Percentiles rank a stretch among this genome's conserved stretches.
Conservation (phyloP, 2,888 invertebrate genomes). For the Crematogaster levior region DNA sequence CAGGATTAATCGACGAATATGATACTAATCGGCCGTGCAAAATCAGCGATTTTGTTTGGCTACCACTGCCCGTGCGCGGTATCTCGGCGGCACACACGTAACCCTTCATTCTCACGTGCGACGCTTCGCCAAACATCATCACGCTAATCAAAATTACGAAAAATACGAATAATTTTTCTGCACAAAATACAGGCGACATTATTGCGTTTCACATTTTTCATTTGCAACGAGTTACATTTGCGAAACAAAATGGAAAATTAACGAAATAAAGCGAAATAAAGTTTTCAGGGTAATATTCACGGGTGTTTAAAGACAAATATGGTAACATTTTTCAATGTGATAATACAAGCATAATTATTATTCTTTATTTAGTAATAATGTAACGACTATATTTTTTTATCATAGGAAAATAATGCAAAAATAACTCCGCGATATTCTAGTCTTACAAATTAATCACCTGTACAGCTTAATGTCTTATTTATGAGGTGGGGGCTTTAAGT, state of each 20-base stretch:
- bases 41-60: conserved; percentile 47
- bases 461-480: conserved; percentile 21
- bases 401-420: background rate
- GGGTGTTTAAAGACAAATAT: conserved; percentile 13
- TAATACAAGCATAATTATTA: background rate
- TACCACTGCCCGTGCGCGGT: background rate
- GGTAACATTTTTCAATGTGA: background rate
- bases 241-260: conserved; percentile 3
- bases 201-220: background rate
- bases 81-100: background rate
- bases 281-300: conserved; percentile 13
- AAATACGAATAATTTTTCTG: conserved; percentile 4
- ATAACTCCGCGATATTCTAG: background rate
- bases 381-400: background rate
- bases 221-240: background rate
- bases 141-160: conserved; percentile 18
- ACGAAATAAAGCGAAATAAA: conserved; percentile 16
- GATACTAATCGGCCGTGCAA: conserved; percentile 34
- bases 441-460: background rate
- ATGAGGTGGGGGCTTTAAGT: background rate
- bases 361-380: background rate
- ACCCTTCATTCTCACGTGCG: background rate
- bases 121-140: background rate
- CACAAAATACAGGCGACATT: background rate
- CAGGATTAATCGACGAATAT: conserved; percentile 52